These are phyloP conservation scores for Rutpela maculata DNA, from an alignment of 2,888 invertebrate species.

Conservation along the genomic window DNA sequence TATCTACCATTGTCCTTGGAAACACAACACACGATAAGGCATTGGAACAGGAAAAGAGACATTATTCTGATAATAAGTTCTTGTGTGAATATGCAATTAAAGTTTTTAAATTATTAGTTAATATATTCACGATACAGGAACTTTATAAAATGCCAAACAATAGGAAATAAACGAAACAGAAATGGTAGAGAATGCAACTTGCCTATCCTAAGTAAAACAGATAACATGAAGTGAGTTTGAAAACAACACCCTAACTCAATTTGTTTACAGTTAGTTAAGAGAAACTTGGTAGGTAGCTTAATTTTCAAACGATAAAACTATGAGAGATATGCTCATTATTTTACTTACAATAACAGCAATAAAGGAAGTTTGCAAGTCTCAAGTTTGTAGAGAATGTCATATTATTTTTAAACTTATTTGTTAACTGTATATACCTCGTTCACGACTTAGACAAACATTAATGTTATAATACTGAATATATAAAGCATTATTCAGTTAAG, in stretches of 20 bases:
- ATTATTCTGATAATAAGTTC: too few relatives aligned
- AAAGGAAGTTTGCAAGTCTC: slow-evolving; percentile 23
- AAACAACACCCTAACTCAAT: slow-evolving; percentile 36
- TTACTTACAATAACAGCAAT: slow-evolving; percentile 17
- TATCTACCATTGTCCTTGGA: too few relatives aligned
- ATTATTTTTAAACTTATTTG: not conserved
- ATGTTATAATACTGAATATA: not conserved
- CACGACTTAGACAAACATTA: not conserved
- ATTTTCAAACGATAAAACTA: slow-evolving; percentile 34
- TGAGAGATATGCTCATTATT: slow-evolving; percentile 32
- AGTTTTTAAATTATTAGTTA: too few relatives aligned
- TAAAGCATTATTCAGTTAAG: not conserved
- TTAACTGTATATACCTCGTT: not conserved
- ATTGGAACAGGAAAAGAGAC: too few relatives aligned
- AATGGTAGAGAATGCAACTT: slow-evolving; percentile 29
- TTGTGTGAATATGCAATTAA: too few relatives aligned
- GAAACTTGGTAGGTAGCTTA: slow-evolving; percentile 30
- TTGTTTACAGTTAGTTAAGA: slow-evolving; percentile 35
- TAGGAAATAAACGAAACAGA: not conserved
- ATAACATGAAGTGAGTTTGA: slow-evolving; percentile 30
- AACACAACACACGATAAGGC: too few relatives aligned
- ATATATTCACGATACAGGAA: slow-evolving; percentile 2
- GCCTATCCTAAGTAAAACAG: slow-evolving; percentile 17
- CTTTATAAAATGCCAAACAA: not conserved
- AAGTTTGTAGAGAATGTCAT: slow-evolving; percentile 13